A percentile compares a stretch with the other conserved stretches of the same genome.
These are phyloP conservation scores for Dryadula phaetusa DNA, from an alignment of 2,888 invertebrate species.

Conservation along the genomic window DNA sequence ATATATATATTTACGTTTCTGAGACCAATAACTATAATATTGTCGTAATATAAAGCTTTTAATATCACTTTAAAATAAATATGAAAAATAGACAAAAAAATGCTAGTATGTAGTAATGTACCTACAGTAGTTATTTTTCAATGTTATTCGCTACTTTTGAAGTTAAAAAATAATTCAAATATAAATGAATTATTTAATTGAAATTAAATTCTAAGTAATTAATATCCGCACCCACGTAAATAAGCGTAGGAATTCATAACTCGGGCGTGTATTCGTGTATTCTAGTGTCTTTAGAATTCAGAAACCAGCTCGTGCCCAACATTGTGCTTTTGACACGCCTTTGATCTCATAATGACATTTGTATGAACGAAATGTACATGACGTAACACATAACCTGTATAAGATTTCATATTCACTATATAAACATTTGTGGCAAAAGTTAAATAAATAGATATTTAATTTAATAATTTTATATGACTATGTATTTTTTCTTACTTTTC, in stretches of 20 bases:
- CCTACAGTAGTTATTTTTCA: neutral
- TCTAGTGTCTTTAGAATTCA: conserved; percentile 8
- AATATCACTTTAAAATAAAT: no score
- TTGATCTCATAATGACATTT: conserved; percentile 28
- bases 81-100: no score
- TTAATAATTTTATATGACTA: no score
- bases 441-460: no score
- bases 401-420: neutral
- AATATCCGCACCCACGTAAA: neutral
- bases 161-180: neutral
- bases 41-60: no score
- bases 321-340: conserved; percentile 29
- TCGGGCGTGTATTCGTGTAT: conserved; percentile 5
- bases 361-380: conserved; percentile 1
- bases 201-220: neutral
- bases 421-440: neutral
- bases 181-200: neutral
- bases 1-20: no score
- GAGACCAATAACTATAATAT: no score
- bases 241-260: neutral
- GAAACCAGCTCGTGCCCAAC: conserved; percentile 10
- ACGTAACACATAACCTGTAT: neutral
- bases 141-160: neutral
- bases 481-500: no score
- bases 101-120: no score